phyloP scores from a whole-genome alignment of 2,888 invertebrate species.

The Bugulina stolonifera region DNA sequence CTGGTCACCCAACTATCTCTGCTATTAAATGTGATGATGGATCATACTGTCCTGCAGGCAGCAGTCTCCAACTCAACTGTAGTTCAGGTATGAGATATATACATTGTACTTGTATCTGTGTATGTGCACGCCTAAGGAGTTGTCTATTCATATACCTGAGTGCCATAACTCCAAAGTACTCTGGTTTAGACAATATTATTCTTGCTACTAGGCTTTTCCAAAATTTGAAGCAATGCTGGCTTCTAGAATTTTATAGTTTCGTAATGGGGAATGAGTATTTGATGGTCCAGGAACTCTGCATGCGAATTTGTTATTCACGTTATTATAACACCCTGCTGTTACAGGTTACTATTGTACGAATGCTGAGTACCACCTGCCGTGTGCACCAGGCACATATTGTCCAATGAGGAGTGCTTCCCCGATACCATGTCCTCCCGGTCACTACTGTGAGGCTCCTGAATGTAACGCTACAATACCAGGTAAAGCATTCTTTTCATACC shows the following conservation, averaged over 20 bases:
- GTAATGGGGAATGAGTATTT: no score
- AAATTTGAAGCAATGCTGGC: no score
- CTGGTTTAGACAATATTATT: no score
- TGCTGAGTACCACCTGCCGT: constrained; percentile 41
- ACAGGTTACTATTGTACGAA: constrained; percentile 49
- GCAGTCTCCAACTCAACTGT: constrained; percentile 41
- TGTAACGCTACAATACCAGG: constrained; percentile 43
- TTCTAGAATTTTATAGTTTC: no score
- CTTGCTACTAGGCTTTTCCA: no score
- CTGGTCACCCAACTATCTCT: constrained; percentile 34
- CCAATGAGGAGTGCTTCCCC: constrained; percentile 43
- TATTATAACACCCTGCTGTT: constrained; percentile 28
- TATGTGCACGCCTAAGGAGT: no score
- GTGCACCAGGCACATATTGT: constrained; percentile 48
- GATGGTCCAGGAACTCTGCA: no score
- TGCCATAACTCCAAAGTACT: no score
- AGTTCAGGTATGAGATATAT: constrained; percentile 40
- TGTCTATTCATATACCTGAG: no score
- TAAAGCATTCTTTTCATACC: no score
- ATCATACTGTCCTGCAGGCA: constrained; percentile 43
- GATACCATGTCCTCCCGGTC: constrained; percentile 39
- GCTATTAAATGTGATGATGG: constrained; percentile 45
- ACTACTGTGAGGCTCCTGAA: constrained; percentile 38
- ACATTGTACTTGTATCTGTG: no score
- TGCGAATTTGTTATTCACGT: no score